Base-by-base conservation (phyloP, 2,113 vertebrate genomes). In the Eudyptes chrysolophus region DNA sequence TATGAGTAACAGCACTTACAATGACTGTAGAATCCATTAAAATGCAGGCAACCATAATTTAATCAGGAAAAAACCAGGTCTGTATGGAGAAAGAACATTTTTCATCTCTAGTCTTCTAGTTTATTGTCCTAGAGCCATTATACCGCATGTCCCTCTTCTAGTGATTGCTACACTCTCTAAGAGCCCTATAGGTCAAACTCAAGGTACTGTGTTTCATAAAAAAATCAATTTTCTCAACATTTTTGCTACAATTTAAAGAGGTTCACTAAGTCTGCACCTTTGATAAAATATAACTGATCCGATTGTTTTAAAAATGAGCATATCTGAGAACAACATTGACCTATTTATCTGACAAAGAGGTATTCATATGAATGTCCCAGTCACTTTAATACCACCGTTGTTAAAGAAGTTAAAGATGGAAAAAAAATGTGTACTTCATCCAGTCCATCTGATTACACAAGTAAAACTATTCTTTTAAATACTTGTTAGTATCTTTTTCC, bases 191-290 rank as follows among this genome's bases (percentile, higher is more conserved):
- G 89, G 94, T 97, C 87, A 97, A 98, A 97, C 71, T 75, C 87
- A 83, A 95, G 93, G 87, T 92, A 81, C 49, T 86, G 60, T 80
- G 84, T 94, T 98, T 97, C 90, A 84, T 62, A 96, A 96, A 44
- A 95, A 97, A 87, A 96, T 95, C 90, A 98, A 96, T 97, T 97
- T 94, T 91, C 89, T 94, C 71, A 87, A 77, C 34, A 80, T 86
- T 97, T 98, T 95, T 93, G 75, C 69, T 86, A 69, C 46, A 85
- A 65, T 95, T 97, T 94, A 76, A 95, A 97, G 81, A 90, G 44
- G 75, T 79, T 80, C 48, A 76, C 87, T 97, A 97, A 93, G 46
- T 86, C 71, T 65, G 74, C 62, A 95, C 29, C 66, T 96, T 92
- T 84, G 76, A 87, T 81, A 90, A 96, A 94, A 64, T 60, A 83